Evolutionary conservation across 2,113 vertebrate genomes (phyloP).

Genomic region (Neogale vison): DNA sequence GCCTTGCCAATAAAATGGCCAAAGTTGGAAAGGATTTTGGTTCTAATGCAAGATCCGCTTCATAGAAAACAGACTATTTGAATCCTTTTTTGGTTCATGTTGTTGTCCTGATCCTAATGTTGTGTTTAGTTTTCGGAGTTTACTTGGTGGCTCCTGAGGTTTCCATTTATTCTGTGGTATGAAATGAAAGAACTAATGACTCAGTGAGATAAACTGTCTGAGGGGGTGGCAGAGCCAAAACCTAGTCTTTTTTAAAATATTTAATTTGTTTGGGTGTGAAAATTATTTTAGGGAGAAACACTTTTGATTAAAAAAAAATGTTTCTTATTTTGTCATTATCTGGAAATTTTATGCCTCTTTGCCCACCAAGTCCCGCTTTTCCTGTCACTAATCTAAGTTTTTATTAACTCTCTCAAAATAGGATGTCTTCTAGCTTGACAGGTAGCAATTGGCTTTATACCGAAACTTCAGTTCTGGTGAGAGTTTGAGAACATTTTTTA

Average conservation of each 20-base stretch:
- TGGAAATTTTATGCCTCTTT: constrained; percentile 53
- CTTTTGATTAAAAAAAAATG: neutral
- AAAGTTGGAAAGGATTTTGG: neutral
- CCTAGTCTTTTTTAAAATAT: constrained; percentile 44
- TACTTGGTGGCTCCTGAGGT: neutral
- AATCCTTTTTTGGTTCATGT: neutral
- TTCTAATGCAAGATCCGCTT: neutral
- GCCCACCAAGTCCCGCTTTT: constrained; percentile 42
- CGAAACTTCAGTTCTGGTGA: neutral
- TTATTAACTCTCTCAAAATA: constrained; percentile 57
- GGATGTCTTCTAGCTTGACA: constrained; percentile 12
- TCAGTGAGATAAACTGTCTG: constrained; percentile 25
- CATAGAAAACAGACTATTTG: neutral
- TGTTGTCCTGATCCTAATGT: constrained; percentile 31
- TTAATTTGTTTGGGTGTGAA: constrained; percentile 48
- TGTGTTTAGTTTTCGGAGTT: constrained; percentile 27
- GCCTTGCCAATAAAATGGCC: neutral
- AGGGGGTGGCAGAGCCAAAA: neutral
- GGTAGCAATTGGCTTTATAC: constrained; percentile 54
- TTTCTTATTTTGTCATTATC: constrained; percentile 49
- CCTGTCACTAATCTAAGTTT: constrained; percentile 46
- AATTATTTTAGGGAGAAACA: constrained; percentile 33
- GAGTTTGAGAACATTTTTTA: constrained; percentile 19
- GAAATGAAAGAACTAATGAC: neutral
- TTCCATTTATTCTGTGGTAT: neutral